phyloP scores from a whole-genome alignment of 2,888 invertebrate genomes.

The Hyposoter didymator region DNA sequence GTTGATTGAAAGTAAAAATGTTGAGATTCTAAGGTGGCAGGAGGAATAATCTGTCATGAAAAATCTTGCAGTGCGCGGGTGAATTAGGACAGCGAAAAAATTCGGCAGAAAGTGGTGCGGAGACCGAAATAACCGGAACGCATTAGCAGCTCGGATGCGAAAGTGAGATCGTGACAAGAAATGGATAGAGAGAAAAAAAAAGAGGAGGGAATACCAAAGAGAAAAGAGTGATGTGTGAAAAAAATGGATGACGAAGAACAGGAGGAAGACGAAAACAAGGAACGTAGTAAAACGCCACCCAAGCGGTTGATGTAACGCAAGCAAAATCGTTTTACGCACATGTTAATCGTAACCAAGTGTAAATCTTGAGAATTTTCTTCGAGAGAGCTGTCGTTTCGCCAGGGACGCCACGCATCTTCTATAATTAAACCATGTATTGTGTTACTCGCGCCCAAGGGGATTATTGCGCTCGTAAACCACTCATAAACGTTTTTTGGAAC shows the following conservation, averaged over 20 bases:
- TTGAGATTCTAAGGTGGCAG: conserved; percentile 3
- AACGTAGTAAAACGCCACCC: conserved; percentile 81
- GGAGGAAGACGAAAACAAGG: conserved; percentile 72
- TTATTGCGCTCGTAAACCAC: conserved; percentile 80
- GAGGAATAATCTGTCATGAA: background rate
- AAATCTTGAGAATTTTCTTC: conserved; percentile 50
- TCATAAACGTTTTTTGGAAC: conserved; percentile 77
- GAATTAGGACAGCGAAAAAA: conserved; percentile 12
- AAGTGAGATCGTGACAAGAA: conserved; percentile 73
- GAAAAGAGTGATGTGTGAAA: conserved; percentile 49
- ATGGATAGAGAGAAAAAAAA: conserved; percentile 15
- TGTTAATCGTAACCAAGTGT: conserved; percentile 76
- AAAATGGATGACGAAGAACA: conserved; percentile 62
- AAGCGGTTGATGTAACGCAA: conserved; percentile 74
- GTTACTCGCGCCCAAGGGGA: conserved; percentile 80
- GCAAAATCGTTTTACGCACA: conserved; percentile 75
- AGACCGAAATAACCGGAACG: conserved; percentile 82
- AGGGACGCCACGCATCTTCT: conserved; percentile 71
- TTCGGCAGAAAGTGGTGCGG: conserved; percentile 73
- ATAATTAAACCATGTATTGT: conserved; percentile 82
- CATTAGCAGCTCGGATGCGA: conserved; percentile 81
- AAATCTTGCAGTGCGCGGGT: background rate
- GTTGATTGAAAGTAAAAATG: conserved; percentile 24
- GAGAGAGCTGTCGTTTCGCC: conserved; percentile 61
- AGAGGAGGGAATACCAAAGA: background rate